Base-by-base conservation (phyloP, 92 coral and sea anemone species). In the Montipora capitata region DNA sequence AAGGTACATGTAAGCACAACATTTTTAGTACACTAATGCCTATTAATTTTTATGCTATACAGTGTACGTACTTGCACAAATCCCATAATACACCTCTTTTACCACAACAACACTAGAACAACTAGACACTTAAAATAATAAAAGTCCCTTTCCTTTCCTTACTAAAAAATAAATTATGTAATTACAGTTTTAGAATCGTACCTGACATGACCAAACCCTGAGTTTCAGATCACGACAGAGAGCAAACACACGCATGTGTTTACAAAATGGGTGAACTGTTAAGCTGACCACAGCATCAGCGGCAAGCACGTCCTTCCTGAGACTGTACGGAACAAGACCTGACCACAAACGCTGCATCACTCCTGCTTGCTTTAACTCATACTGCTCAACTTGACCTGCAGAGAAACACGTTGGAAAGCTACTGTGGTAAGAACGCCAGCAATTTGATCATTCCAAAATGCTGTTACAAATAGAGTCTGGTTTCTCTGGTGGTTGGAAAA, bases 151-250 rank as follows among this genome's bases (percentile, higher is more conserved):
- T 27, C 35, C 35, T 0, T 27, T 27, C 35, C 35, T 27, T 27
- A 27, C 35, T 27, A 0, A 27, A 27, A 27, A 27, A 27, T 27
- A 27, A 27, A 10, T 48, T 48, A 10, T 48, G 0, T 48, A 5
- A 10, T 48, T 5, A 48, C 2, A 2, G 7, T 48, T 10, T 1
- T 9, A 15, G 48, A 42, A 58, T 6, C 61, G n/a, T 56, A 96
- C 99, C 99, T 97, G 98, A 85, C 98, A 97, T n/a, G 97, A 96
- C 99, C 99, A 97, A 56, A 97, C 90, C 76, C 99, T 91, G 5
- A 97, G 87, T 78, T 97, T 97, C 69, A 94, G 96, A 75, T 97
- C 99, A 39, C 96, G 76, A 68, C 99, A 97, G 71, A 97, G 89
- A 4, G 97, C 89, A 84, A 97, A 95, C 51, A 97, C 90, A 67